Evolutionary conservation across 2,888 invertebrate species (phyloP).

Genomic region (Lasioglossum leucozonium): DNA sequence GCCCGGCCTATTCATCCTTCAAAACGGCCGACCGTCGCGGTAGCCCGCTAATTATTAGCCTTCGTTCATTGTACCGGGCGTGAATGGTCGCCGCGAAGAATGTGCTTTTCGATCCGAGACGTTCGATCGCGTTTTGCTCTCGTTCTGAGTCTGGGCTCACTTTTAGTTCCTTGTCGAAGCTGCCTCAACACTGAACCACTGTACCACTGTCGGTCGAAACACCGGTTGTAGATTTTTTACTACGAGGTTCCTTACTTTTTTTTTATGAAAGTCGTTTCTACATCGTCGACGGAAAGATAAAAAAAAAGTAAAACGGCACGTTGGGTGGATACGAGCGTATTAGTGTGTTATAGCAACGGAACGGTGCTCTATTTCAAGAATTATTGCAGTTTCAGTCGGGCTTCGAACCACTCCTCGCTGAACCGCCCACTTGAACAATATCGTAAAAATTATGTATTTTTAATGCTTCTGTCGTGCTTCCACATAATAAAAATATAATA

Average conservation of each 20-base stretch:
- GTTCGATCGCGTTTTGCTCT: slow-evolving; percentile 26
- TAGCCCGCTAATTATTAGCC: slow-evolving; percentile 67
- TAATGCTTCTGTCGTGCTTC: neutral
- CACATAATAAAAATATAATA: neutral
- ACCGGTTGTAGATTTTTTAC: no score
- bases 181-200: neutral
- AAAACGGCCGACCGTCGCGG: slow-evolving; percentile 60
- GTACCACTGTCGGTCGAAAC: no score
- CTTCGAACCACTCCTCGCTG: neutral
- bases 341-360: neutral
- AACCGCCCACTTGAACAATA: neutral
- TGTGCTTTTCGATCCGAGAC: slow-evolving; percentile 24
- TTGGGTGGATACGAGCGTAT: neutral
- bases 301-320: neutral
- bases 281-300: neutral
- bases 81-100: slow-evolving; percentile 50
- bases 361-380: neutral
- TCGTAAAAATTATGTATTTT: neutral
- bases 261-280: neutral
- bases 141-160: neutral
- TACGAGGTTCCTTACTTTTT: no score
- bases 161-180: neutral
- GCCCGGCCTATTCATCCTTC: slow-evolving; percentile 67
- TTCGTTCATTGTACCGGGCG: slow-evolving; percentile 56
- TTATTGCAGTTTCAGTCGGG: neutral